Conservation (phyloP, 2,113 vertebrate species). For the Ornithorhynchus anatinus region DNA sequence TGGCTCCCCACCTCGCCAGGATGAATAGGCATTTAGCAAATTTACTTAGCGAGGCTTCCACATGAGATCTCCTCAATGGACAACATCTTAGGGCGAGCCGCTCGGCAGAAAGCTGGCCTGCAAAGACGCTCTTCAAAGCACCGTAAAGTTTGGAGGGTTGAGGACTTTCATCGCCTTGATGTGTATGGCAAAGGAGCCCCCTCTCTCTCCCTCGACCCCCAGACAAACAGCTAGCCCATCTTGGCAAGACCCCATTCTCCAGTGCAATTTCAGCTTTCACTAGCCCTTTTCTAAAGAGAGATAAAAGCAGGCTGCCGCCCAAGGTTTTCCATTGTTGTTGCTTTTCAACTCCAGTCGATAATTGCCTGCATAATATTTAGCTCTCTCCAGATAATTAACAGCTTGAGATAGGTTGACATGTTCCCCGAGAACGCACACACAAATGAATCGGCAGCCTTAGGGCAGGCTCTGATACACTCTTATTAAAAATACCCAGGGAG, state of each 20-base stretch:
- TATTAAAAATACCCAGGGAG: too few relatives aligned
- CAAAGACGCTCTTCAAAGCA: constrained; percentile 58
- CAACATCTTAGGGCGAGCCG: constrained; percentile 60
- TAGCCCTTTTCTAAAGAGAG: not conserved
- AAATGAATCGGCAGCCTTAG: not conserved
- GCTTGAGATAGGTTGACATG: constrained; percentile 27
- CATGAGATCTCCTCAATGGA: constrained; percentile 76
- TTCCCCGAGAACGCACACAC: too few relatives aligned
- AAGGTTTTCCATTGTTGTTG: constrained; percentile 1
- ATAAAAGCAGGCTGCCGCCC: not conserved
- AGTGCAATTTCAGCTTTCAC: not conserved
- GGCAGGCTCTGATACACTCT: not conserved
- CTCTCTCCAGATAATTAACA: constrained; percentile 43
- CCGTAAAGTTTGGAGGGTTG: constrained; percentile 27
- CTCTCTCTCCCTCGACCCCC: not conserved
- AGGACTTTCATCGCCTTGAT: constrained; percentile 36
- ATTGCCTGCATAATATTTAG: constrained; percentile 20
- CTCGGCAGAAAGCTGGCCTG: constrained; percentile 35
- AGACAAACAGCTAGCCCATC: not conserved
- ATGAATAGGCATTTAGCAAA: constrained; percentile 77
- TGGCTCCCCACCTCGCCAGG: constrained; percentile 60
- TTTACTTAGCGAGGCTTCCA: constrained; percentile 81
- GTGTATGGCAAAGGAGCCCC: not conserved
- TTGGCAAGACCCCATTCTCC: not conserved
- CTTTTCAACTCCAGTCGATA: constrained; percentile 12